These are phyloP conservation scores for Myxocyprinus asiaticus DNA, from an alignment of 2,113 vertebrate species.

Conservation along the genomic window DNA sequence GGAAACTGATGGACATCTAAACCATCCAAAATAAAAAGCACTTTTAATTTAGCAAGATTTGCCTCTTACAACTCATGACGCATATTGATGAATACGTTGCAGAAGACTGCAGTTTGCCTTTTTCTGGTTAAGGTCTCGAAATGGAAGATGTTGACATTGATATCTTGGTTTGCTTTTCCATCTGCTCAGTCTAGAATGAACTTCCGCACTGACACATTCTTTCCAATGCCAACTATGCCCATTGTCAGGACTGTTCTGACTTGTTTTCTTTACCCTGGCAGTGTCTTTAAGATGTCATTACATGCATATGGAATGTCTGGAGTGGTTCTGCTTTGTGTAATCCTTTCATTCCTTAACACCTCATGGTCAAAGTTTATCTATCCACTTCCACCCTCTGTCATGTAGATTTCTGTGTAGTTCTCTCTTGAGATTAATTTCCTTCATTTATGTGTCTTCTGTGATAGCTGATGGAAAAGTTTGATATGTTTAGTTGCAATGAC, in stretches of 20 bases:
- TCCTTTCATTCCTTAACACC: slow-evolving; percentile 11
- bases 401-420: neutral
- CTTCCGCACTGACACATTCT: neutral
- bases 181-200: slow-evolving; percentile 12
- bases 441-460: neutral
- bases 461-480: neutral
- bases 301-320: neutral
- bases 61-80: neutral
- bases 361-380: slow-evolving; percentile 9
- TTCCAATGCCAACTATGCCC: slow-evolving; percentile 24
- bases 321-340: neutral
- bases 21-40: slow-evolving; percentile 22
- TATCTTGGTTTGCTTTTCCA: slow-evolving; percentile 13
- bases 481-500: neutral
- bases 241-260: slow-evolving; percentile 10
- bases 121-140: neutral
- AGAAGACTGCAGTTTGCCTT: neutral
- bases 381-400: neutral
- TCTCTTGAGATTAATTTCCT: slow-evolving; percentile 2
- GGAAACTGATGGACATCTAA: slow-evolving; percentile 18
- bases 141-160: neutral
- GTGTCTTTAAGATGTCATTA: slow-evolving; percentile 18
- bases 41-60: neutral
- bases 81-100: neutral
- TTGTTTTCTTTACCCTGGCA: neutral